Base-by-base conservation (phyloP, 2,797 vertebrate genomes). In the Merluccius polli region DNA sequence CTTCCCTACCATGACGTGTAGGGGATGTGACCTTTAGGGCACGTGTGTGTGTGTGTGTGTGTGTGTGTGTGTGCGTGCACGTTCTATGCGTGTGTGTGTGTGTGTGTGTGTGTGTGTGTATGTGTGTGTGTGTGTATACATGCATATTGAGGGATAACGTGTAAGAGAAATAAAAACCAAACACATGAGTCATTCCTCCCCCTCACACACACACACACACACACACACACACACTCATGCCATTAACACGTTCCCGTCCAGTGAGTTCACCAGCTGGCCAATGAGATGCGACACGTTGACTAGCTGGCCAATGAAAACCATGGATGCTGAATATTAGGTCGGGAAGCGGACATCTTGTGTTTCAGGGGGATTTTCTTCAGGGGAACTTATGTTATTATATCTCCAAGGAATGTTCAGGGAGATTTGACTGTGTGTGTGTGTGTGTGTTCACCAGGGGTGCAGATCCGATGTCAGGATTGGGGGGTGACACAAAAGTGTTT, bases 321-420 rank as follows among this genome's bases (percentile, higher is more conserved):
- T 41, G 75, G 80, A 67, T 76, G 75, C 76, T 84, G 75, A 78
- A 69, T 16, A 77, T 76, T 18, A 7, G 73, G 85, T 86, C 84
- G 78, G 79, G 77, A 80, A 82, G 83, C 10, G 1, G 1, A 35
- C 85, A 72, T 86, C 87, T 91, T 88, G 78, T 81, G 87, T 91
- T 89, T 89, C 88, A 82, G 63, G 78, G 67, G 73, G 63, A 24
- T 78, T 79, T 79, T 33, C 6, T 30, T 69, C 29, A 29, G 65
- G 24, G 65, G 65, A 31, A 13, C 65, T 13, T 68, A 8, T 67
- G 30, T 69, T 30, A 69, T 32, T 31, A 7, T 69, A 69, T 69
- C 15, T 30, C 31, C 29, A 30, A 12, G 27, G 24, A 18, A 32
- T 30, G 1, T 31, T 9, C 44, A 16, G 15, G 38, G 12, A 10